A percentile compares a stretch with the other conserved stretches of the same genome.
Evolutionary conservation across 2,888 invertebrate species (phyloP).

Genomic region (Drosophila glabriapex): DNA sequence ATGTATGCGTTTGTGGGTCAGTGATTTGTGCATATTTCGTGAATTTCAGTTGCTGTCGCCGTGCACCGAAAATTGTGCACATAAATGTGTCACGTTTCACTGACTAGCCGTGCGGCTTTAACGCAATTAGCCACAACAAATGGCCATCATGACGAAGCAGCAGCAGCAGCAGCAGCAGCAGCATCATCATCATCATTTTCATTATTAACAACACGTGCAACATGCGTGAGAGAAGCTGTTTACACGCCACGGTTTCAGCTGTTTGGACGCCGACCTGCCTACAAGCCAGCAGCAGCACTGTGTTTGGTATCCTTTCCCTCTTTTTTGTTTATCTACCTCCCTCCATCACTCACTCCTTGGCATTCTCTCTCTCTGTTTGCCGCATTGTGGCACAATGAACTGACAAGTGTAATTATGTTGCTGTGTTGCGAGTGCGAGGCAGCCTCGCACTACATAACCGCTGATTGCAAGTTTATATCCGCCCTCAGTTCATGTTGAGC

Average conservation of each 20-base stretch:
- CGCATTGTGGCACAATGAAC: slow-evolving; percentile 78
- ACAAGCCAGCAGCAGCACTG: slow-evolving; percentile 16
- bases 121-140: slow-evolving; percentile 75
- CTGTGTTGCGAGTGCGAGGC: slow-evolving; percentile 43
- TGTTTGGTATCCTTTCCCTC: background rate
- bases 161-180: slow-evolving; percentile 41
- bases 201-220: slow-evolving; percentile 58
- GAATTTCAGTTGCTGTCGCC: slow-evolving; percentile 22
- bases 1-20: slow-evolving; percentile 21
- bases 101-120: slow-evolving; percentile 72
- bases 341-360: background rate
- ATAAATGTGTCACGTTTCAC: slow-evolving; percentile 74
- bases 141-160: slow-evolving; percentile 46
- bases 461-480: slow-evolving; percentile 76
- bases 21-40: slow-evolving; percentile 57
- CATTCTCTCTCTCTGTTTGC: slow-evolving; percentile 20
- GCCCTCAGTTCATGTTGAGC: slow-evolving; percentile 54
- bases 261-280: slow-evolving; percentile 47
- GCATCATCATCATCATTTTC: slow-evolving; percentile 31
- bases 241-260: slow-evolving; percentile 34
- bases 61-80: slow-evolving; percentile 50
- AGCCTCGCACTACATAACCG: slow-evolving; percentile 65
- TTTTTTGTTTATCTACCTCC: background rate
- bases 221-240: slow-evolving; percentile 47
- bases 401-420: slow-evolving; percentile 80